phyloP scores from a whole-genome alignment of 1,140 invertebrate genomes.

The Lamellibrachia luymesi region DNA sequence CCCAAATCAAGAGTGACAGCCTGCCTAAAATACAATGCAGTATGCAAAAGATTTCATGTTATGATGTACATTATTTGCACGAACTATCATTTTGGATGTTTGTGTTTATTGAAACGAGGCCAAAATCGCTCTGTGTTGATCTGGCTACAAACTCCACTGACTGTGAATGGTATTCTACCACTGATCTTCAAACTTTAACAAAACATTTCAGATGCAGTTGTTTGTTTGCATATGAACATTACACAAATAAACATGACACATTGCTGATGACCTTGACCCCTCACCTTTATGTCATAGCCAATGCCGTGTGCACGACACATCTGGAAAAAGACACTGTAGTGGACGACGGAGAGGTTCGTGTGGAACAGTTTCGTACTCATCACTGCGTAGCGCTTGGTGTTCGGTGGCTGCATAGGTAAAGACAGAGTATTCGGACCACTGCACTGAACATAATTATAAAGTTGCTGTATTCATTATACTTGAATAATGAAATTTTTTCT shows the following conservation, averaged over 20 bases:
- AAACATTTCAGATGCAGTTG: slow-evolving; percentile 17
- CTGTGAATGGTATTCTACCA: too few relatives aligned
- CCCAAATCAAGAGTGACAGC: too few relatives aligned
- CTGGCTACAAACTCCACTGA: too few relatives aligned
- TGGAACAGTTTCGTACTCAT: slow-evolving; percentile 53
- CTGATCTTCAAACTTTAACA: slow-evolving; percentile 17
- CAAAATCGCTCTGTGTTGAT: too few relatives aligned
- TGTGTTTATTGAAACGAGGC: too few relatives aligned
- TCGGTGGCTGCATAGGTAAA: slow-evolving; percentile 29
- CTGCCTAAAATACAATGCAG: too few relatives aligned
- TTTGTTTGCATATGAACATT: background rate
- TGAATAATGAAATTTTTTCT: too few relatives aligned
- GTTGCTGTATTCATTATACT: too few relatives aligned
- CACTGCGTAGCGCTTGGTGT: slow-evolving; percentile 47
- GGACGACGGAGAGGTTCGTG: slow-evolving; percentile 55
- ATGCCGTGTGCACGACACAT: slow-evolving; percentile 58
- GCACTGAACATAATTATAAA: too few relatives aligned
- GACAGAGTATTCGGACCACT: background rate
- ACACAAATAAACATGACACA: background rate
- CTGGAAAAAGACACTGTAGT: slow-evolving; percentile 59
- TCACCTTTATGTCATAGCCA: slow-evolving; percentile 57
- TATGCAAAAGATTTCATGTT: too few relatives aligned
- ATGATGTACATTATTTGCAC: background rate
- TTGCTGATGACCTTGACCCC: background rate
- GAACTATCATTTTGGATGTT: background rate